Evolutionary conservation across 1,140 invertebrate genomes (phyloP), one percentile per base, ranked within the genome.

Genomic region (Calephelis nemesis): DNA sequence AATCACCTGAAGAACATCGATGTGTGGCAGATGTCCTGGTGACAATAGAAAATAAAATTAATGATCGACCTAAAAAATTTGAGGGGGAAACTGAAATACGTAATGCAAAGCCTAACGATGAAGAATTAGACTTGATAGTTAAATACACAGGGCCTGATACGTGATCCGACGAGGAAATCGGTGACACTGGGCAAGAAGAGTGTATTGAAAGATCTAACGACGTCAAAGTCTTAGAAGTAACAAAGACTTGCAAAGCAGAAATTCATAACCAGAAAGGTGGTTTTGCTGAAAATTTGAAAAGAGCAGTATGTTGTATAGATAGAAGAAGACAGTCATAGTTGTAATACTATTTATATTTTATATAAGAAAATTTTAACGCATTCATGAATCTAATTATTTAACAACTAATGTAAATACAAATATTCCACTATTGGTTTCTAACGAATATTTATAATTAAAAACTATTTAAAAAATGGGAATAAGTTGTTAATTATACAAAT

Each of bases 111-210:
- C 87, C 82, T n/a, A 84, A 80, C 39, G 83, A 92, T 30, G 92
- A 92, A 62, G 92, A 92, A 75, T 74, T 92, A 68, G 88, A 92
- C 79, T 79, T 92, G 66, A 92, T 92, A 52, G 87, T 87, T 40
- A 91, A 87, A 69, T 92, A 92, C 48, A 89, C 88, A 40, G 87
- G 88, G 45, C 82, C 89, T 73, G 88, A 91, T 81, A 92, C 92
- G 85, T 92, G 92, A 92, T 92, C 92, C 89, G 89, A 90, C 65
- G 87, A 91, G 67, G 84, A 90, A 63, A 15, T 77, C 62, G 76
- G 68, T 60, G 79, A 76, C 63, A 73, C 72, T 50, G 74, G 67
- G 69, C 72, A 77, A 60, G 79, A 70, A 72, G 76, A 64, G 68
- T 87, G 89, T 79, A 86, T 82, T 82, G 86, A 87, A 65, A 75